phyloP scores from a whole-genome alignment of 1,140 invertebrate species.

The Mercenaria mercenaria region DNA sequence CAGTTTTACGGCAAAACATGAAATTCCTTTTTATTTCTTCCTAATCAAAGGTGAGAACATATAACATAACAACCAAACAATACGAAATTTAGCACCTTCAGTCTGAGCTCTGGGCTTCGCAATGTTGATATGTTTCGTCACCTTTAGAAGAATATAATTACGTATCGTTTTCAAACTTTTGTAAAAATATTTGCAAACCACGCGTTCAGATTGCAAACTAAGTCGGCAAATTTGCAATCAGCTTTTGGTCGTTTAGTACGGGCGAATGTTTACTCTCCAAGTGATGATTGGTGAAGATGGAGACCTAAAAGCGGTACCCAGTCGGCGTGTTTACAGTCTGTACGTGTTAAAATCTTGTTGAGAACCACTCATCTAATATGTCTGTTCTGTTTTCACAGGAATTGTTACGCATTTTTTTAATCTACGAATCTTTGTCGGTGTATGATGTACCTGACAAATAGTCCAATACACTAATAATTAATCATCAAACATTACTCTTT shows the following conservation, averaged over 20 bases:
- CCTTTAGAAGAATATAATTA: constrained; percentile 11
- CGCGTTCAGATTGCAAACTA: neutral
- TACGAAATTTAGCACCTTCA: neutral
- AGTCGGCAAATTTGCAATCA: neutral
- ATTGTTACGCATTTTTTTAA: neutral
- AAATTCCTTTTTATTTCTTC: neutral
- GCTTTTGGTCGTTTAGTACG: neutral
- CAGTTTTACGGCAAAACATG: constrained; percentile 10
- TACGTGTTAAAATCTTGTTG: neutral
- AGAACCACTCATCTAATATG: neutral
- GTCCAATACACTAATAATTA: constrained; percentile 58
- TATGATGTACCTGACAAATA: neutral
- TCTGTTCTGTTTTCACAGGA: neutral
- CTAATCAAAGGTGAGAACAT: neutral
- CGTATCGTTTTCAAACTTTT: neutral
- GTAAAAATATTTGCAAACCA: constrained; percentile 23
- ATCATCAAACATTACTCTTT: constrained; percentile 15
- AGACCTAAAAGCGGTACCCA: neutral
- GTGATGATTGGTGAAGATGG: neutral
- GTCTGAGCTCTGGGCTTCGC: neutral
- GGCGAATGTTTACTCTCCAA: neutral
- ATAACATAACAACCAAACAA: neutral
- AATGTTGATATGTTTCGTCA: constrained; percentile 14
- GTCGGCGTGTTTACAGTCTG: neutral
- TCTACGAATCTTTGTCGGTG: constrained; percentile 3